A percentile compares a stretch with the other conserved stretches of the same genome.
Evolutionary conservation across 2,797 vertebrate species (phyloP).

Genomic region (Hyperoplus lanceolatus): DNA sequence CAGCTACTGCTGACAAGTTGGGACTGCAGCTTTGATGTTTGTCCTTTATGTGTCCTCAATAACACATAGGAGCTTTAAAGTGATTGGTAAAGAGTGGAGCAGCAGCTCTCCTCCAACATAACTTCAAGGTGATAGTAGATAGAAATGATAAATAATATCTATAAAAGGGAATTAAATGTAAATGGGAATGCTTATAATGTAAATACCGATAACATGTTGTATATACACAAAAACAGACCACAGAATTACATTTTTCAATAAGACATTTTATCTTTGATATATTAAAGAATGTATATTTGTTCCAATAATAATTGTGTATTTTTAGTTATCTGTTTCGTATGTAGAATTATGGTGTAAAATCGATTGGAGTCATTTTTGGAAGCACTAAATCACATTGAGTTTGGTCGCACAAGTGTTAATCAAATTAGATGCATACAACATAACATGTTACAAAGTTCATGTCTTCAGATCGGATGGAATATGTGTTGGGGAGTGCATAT

Average conservation of each 20-base stretch:
- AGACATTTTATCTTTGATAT: background rate
- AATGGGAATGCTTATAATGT: background rate
- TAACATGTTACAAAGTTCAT: conserved; percentile 3
- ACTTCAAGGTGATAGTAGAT: conserved; percentile 48
- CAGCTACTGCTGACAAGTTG: conserved; percentile 58
- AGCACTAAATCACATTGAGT: conserved; percentile 5
- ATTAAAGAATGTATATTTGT: background rate
- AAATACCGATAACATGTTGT: background rate
- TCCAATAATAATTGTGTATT: background rate
- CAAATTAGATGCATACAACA: conserved; percentile 3
- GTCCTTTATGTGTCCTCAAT: conserved; percentile 68
- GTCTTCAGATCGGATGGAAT: background rate
- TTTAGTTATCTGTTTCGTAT: background rate
- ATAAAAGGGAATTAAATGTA: background rate
- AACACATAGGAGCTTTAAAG: conserved; percentile 52
- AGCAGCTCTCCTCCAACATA: conserved; percentile 41
- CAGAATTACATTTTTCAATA: background rate
- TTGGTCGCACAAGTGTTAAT: background rate
- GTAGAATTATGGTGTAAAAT: background rate
- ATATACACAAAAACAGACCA: background rate
- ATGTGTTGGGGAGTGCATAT: background rate
- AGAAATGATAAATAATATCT: background rate
- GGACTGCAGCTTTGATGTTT: conserved; percentile 63
- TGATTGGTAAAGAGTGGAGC: conserved; percentile 47
- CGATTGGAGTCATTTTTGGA: background rate